Evolutionary conservation across 2,888 invertebrate species (phyloP).

Genomic region (Seira musarum): DNA sequence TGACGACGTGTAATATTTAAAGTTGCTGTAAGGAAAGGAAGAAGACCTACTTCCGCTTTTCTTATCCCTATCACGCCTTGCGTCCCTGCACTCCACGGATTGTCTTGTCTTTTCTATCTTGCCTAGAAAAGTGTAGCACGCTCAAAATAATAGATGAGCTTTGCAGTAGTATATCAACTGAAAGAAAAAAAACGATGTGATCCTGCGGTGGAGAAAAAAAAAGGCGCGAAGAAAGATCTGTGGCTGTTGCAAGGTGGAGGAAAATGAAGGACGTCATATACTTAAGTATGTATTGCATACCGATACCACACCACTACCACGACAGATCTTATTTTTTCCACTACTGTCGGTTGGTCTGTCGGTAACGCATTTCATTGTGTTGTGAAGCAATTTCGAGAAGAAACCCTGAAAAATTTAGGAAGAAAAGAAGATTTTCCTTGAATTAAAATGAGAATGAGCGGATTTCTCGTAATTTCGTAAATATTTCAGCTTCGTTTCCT

Average conservation of each 20-base stretch:
- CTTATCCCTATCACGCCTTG: slow-evolving; percentile 1
- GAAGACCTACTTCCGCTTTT: background rate
- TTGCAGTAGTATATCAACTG: slow-evolving; percentile 31
- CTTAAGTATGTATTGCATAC: no score
- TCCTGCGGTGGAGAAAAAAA: background rate
- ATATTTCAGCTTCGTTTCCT: background rate
- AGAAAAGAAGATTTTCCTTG: background rate
- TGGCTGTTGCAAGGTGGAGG: no score
- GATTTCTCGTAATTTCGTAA: background rate
- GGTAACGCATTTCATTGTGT: no score
- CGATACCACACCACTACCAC: no score
- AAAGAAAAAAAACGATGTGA: background rate
- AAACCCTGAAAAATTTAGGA: background rate
- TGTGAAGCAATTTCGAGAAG: background rate
- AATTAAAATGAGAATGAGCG: slow-evolving; percentile 3
- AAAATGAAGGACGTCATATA: no score
- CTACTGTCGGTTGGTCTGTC: background rate
- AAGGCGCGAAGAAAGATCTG: background rate
- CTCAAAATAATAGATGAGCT: slow-evolving; percentile 54
- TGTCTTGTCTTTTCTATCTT: background rate
- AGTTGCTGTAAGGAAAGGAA: background rate
- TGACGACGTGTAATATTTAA: slow-evolving; percentile 1
- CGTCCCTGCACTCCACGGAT: background rate
- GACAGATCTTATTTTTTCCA: background rate
- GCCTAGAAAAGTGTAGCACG: slow-evolving; percentile 45